These are phyloP conservation scores for Calliopum simillimum DNA, from an alignment of 2,888 invertebrate genomes.

Conservation along the genomic window DNA sequence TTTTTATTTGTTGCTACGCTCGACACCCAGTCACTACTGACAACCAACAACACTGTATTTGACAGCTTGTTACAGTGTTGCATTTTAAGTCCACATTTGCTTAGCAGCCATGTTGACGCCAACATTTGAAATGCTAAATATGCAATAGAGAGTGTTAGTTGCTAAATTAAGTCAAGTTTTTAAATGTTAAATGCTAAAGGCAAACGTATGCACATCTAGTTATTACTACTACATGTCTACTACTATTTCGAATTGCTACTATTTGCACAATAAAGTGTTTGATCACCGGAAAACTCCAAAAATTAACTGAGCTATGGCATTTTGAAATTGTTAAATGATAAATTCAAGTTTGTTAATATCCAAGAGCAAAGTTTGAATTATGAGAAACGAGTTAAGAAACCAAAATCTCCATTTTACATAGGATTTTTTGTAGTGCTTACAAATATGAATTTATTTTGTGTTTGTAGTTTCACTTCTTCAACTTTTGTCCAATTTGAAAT, in stretches of 20 bases:
- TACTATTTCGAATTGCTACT: too few relatives aligned
- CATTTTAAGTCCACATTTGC: neutral
- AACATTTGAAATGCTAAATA: neutral
- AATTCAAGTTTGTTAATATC: neutral
- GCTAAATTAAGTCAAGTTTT: too few relatives aligned
- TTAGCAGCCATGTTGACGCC: neutral
- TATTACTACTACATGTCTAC: too few relatives aligned
- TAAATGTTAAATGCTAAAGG: too few relatives aligned
- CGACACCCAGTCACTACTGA: neutral
- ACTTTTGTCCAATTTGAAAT: neutral
- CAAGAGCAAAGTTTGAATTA: conserved; percentile 6
- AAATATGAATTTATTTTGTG: too few relatives aligned
- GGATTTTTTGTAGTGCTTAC: neutral
- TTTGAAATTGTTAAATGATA: too few relatives aligned
- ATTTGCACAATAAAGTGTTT: too few relatives aligned
- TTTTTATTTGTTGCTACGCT: neutral
- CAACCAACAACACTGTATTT: neutral
- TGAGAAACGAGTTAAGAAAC: too few relatives aligned
- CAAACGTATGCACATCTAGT: too few relatives aligned
- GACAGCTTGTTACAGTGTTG: neutral
- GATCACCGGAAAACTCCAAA: neutral
- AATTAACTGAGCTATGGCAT: too few relatives aligned
- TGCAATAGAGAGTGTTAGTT: too few relatives aligned
- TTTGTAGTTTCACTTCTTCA: neutral
- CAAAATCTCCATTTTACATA: neutral